Percentiles rank a stretch among this genome's conserved stretches.
phyloP scores from a whole-genome alignment of 2,113 vertebrate species.

The Danio rerio region DNA sequence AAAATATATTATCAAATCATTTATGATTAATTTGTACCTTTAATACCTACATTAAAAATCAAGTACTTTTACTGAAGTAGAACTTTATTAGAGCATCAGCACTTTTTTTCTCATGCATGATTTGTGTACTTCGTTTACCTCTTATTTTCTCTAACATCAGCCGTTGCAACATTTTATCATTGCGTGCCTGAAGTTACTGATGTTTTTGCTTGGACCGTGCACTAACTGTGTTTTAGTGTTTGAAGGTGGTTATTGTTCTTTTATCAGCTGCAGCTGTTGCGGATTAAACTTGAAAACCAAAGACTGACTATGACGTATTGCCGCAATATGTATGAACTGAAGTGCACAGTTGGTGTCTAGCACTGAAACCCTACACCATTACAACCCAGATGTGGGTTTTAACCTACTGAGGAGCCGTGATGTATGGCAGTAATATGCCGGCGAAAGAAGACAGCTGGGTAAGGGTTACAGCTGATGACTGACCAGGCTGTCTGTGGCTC shows the following conservation, averaged over 20 bases:
- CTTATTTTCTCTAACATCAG: background rate
- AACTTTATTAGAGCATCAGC: too few species aligned
- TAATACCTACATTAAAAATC: too few species aligned
- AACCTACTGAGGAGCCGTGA: slow-evolving; percentile 39
- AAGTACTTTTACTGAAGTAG: too few species aligned
- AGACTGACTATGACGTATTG: slow-evolving; percentile 35
- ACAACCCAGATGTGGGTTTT: slow-evolving; percentile 29
- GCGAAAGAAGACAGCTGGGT: slow-evolving; percentile 32
- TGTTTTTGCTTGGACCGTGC: background rate
- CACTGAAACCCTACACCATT: slow-evolving; percentile 23
- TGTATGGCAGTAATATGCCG: slow-evolving; percentile 32
- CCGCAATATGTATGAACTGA: slow-evolving; percentile 20
- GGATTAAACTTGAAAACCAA: slow-evolving; percentile 26
- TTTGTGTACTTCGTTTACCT: background rate
- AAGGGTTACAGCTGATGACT: slow-evolving; percentile 36
- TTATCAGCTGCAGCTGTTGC: slow-evolving; percentile 34
- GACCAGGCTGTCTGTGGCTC: slow-evolving; percentile 36
- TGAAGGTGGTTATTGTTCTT: slow-evolving; percentile 36
- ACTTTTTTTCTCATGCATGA: background rate
- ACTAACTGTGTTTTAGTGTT: background rate
- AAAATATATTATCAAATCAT: too few species aligned
- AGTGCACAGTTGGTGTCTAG: slow-evolving; percentile 32
- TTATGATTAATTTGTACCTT: too few species aligned
- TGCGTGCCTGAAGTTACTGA: background rate
- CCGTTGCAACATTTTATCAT: background rate